Base-by-base conservation (phyloP, 2,888 invertebrate genomes). In the Latrodectus elegans region DNA sequence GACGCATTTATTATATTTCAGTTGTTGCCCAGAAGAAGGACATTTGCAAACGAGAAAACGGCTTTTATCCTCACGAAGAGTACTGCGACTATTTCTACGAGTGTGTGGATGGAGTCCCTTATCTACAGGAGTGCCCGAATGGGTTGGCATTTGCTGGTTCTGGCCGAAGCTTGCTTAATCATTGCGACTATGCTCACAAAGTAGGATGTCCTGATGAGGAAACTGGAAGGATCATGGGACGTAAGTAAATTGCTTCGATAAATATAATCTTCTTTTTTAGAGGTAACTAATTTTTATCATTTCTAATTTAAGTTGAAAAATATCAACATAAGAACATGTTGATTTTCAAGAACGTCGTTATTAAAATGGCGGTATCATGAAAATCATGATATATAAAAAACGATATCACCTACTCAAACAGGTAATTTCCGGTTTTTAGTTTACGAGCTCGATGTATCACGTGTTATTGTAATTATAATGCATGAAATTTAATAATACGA, bases 131-230 rank as follows among this genome's bases (percentile, higher is more conserved):
- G 93, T 97, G 97, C 91, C 97, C 97, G 82, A 97, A 97, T 91
- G 97, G 97, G 0, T 93, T 97, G 90, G 97, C 97, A 72, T 97
- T 96, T 93, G 96, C 97, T 22, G 97, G 97, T 6, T 96, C 96
- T 92, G 95, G 96, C 91, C 68, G 90, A 68, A 90, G 90, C 17
- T 75, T 90, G 14, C 38, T 89, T 4, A 52, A 83, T 1, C 89
- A 90, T n/a, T 90, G 90, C 65, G 90, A 90, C 79, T 90, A 90
- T 77, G 89, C 90, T 6, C 90, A 90, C 73, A 87, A 90, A 71
- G 90, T 88, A 65, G 89, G 89, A 53, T 90, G 90, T 74, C 90
- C 90, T 1, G 90, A 90, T 82, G 74, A 84, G 14, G 89, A 76
- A 12, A 88, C 88, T n/a, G 83, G 82, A 22, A 86, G 88, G 53